phyloP scores from a whole-genome alignment of 2,797 vertebrate species.

The Lagocephalus sceleratus region DNA sequence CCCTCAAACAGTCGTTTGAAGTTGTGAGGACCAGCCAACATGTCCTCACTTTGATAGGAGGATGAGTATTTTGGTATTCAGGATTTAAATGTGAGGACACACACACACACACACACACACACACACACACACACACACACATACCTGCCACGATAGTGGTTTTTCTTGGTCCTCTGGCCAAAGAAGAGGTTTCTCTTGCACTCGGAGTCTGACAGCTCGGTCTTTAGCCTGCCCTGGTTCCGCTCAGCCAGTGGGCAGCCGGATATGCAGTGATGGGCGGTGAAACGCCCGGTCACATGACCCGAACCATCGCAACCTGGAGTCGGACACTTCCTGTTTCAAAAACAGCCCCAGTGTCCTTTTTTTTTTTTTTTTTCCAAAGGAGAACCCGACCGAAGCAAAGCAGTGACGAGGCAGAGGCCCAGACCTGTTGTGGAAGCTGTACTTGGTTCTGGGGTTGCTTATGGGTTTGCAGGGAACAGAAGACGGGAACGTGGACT shows the following conservation, averaged over 20 bases:
- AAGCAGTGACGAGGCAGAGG: not conserved
- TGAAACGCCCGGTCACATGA: slow-evolving; percentile 96
- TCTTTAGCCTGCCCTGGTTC: slow-evolving; percentile 91
- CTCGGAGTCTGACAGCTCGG: slow-evolving; percentile 88
- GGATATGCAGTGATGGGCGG: slow-evolving; percentile 96
- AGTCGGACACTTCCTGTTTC: slow-evolving; percentile 94
- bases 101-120: slow-evolving; percentile 1
- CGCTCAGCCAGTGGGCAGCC: slow-evolving; percentile 95
- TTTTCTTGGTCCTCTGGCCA: slow-evolving; percentile 88
- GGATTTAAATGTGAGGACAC: not conserved
- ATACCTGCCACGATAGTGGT: slow-evolving; percentile 92
- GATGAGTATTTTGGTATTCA: too few relatives aligned
- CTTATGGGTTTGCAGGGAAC: slow-evolving; percentile 85
- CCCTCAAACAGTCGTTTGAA: too few relatives aligned
- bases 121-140: slow-evolving; percentile 2
- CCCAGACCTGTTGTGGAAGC: slow-evolving; percentile 92
- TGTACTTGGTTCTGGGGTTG: slow-evolving; percentile 89
- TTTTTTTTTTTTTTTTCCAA: not conserved
- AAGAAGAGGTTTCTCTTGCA: slow-evolving; percentile 89
- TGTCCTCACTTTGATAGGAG: too few relatives aligned
- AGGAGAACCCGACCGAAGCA: not conserved
- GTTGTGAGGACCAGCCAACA: too few relatives aligned
- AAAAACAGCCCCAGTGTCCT: slow-evolving; percentile 11
- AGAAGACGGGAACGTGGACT: slow-evolving; percentile 75
- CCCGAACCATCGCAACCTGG: slow-evolving; percentile 96